Conservation (phyloP, 2,113 vertebrate species). For the Mus spicilegus region DNA sequence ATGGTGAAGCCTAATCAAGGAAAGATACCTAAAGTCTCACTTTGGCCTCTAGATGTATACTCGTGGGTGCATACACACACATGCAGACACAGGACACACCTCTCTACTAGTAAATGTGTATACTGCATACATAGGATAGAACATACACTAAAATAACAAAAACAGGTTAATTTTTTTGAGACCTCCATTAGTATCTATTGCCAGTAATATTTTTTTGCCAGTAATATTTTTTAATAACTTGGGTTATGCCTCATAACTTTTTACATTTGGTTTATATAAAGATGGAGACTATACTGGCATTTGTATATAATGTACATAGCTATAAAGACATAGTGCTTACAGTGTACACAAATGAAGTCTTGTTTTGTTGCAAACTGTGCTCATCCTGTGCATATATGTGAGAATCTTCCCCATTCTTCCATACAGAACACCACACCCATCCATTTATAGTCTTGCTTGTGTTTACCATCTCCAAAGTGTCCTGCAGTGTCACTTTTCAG, state of each 20-base stretch:
- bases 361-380: neutral
- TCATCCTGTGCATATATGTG: neutral
- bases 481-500: neutral
- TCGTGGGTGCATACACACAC: neutral
- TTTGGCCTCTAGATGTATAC: neutral
- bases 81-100: neutral
- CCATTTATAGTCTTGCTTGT: neutral
- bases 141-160: neutral
- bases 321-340: neutral
- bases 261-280: neutral
- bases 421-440: neutral
- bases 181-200: neutral
- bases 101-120: neutral
- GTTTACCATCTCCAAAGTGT: neutral
- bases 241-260: neutral
- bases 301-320: neutral
- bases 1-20: neutral
- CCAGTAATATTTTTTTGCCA: neutral
- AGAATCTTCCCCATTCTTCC: neutral
- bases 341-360: neutral
- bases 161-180: neutral
- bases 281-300: neutral
- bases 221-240: constrained; percentile 6
- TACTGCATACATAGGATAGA: neutral
- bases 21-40: too few relatives aligned